These are phyloP conservation scores for Tetraodon nigroviridis DNA, from an alignment of 2,113 vertebrate species.

Conservation along the genomic window DNA sequence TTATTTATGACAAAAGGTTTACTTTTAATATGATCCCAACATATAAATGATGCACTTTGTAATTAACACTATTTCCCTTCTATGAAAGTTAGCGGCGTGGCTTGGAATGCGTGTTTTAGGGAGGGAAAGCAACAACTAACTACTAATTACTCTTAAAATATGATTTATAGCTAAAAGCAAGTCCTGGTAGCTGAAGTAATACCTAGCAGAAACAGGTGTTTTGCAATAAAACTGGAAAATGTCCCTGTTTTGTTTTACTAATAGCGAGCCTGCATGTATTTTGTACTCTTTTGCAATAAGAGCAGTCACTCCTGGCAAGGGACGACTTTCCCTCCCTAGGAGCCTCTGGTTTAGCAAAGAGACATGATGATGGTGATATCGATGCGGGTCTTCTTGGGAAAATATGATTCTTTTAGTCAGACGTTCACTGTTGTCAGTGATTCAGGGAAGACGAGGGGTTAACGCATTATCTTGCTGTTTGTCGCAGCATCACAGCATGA, in stretches of 20 bases:
- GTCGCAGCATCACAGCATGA: slow-evolving; percentile 70
- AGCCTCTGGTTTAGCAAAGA: slow-evolving; percentile 50
- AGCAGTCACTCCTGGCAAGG: slow-evolving; percentile 18
- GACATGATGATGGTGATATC: slow-evolving; percentile 44
- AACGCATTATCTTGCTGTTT: slow-evolving; percentile 56
- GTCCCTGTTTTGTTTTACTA: neutral
- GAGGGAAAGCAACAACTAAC: slow-evolving; percentile 25
- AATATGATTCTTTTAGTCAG: no score
- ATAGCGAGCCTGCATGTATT: neutral
- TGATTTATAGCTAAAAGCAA: slow-evolving; percentile 2
- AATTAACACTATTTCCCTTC: slow-evolving; percentile 52
- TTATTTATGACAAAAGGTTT: slow-evolving; percentile 73
- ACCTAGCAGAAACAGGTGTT: slow-evolving; percentile 3
- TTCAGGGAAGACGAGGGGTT: slow-evolving; percentile 63
- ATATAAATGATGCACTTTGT: slow-evolving; percentile 75
- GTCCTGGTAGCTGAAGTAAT: neutral
- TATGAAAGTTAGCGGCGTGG: slow-evolving; percentile 37
- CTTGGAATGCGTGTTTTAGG: slow-evolving; percentile 38
- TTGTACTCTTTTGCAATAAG: slow-evolving; percentile 23
- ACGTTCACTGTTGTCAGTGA: slow-evolving; percentile 33
- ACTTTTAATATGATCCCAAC: slow-evolving; percentile 68
- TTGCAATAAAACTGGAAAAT: slow-evolving; percentile 16
- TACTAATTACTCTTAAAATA: slow-evolving; percentile 29
- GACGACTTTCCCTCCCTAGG: slow-evolving; percentile 30
- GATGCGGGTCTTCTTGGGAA: no score